Evolutionary conservation across 2,797 vertebrate species (phyloP), one percentile per base, ranked within the genome.

Genomic region (Pachyuromys duprasi): DNA sequence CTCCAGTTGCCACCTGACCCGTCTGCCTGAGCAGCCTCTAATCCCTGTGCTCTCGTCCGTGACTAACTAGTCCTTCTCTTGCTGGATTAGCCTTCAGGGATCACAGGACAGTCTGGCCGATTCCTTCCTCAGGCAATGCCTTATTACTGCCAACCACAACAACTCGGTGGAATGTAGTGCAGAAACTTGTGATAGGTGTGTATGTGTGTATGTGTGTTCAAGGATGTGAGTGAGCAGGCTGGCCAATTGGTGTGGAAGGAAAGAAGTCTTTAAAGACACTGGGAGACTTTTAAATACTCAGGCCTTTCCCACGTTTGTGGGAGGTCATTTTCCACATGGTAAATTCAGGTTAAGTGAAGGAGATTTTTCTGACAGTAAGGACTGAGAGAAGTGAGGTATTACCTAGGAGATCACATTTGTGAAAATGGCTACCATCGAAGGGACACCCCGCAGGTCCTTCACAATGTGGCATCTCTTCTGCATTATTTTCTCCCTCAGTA

Each of bases 81-180:
- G 55, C 72, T 94, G 95, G 86, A 81, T 96, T 80, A 63, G 69
- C 67, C 69, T 89, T 79, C 42, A 42, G 86, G n/a, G 57, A 57
- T 95, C 95, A 93, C 93, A 96, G 94, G 91, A 75, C 49, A 65
- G 81, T 78, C 83, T 94, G 97, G 70, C 96, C 36, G 33, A 70
- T 60, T 76, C 67, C 70, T 81, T 72, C 8, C 67, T 70, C 39
- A 2, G 74, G 90, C 78, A n/a, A 72, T 18, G 69, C 13, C 9
- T n/a, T 91, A 22, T 70, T 63, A 31, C 45, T 12, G 75, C 65
- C 95, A 96, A 26, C 74, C 67, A 14, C 0, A 2, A 62, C 92
- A 90, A 14, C 88, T 55, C 15, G 42, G 76, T 28, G 55, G 82
- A 33, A 95, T 7, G 33, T 20, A 28, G 53, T 39, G 22, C 65